Evolutionary conservation across 2,888 invertebrate species (phyloP).

Genomic region (Chrysotoxum bicinctum): DNA sequence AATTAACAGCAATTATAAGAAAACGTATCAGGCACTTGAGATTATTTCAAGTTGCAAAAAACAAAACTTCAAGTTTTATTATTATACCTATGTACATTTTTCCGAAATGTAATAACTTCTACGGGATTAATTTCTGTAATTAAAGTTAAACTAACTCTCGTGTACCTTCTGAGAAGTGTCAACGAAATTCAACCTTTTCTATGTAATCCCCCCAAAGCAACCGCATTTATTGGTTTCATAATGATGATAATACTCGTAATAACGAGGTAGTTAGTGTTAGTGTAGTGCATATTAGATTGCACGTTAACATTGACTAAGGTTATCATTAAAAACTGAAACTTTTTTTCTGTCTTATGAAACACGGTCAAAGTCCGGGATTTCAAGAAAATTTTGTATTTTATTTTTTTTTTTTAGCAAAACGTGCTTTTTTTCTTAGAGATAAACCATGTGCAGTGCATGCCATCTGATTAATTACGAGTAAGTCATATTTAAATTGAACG

Average conservation of each 20-base stretch:
- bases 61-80: not conserved
- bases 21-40: not conserved
- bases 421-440: conserved; percentile 23
- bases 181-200: conserved; percentile 8
- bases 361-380: conserved; percentile 35
- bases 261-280: not conserved
- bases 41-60: not conserved
- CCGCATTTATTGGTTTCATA: conserved; percentile 61
- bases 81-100: not conserved
- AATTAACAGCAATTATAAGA: not conserved
- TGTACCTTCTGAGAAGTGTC: not conserved
- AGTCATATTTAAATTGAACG: not conserved
- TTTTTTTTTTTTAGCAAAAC: not conserved
- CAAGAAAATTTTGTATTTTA: not conserved
- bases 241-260: conserved; percentile 4
- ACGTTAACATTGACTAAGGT: conserved; percentile 53
- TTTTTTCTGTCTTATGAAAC: conserved; percentile 10
- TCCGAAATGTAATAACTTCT: not conserved
- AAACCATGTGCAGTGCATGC: not conserved
- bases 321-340: conserved; percentile 48
- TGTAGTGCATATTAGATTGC: conserved; percentile 46
- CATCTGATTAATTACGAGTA: not conserved
- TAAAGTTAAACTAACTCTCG: conserved; percentile 8
- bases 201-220: conserved; percentile 33
- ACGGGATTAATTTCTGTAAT: conserved; percentile 9